These are phyloP conservation scores for Calcarius lapponicus DNA, from an alignment of 2,797 vertebrate genomes.

Conservation along the genomic window DNA sequence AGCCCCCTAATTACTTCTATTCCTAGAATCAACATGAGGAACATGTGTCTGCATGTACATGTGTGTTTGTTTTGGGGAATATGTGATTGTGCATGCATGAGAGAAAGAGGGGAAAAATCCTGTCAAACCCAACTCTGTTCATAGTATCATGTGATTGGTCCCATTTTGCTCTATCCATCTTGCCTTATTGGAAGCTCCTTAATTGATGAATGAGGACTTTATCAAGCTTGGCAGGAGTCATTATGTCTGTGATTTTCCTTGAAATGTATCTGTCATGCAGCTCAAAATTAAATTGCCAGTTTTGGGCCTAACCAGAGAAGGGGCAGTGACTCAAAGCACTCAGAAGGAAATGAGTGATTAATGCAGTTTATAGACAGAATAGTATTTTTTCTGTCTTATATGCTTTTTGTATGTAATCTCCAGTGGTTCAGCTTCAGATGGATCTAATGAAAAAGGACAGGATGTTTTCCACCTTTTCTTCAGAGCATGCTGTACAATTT, in stretches of 20 bases:
- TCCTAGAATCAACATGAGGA: not conserved
- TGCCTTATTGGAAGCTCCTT: conserved; percentile 81
- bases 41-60: rapidly evolving
- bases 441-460: conserved; percentile 88
- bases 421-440: conserved; percentile 78
- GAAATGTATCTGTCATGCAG: conserved; percentile 84
- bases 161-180: conserved; percentile 80
- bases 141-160: conserved; percentile 46
- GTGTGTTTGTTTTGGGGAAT: not conserved
- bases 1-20: not conserved
- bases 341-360: conserved; percentile 85
- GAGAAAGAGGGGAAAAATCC: not conserved
- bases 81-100: rapidly evolving
- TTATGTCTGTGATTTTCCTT: conserved; percentile 89
- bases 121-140: not conserved
- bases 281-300: conserved; percentile 80
- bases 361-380: conserved; percentile 84
- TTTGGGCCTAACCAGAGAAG: conserved; percentile 75
- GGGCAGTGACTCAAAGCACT: conserved; percentile 75
- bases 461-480: conserved; percentile 80
- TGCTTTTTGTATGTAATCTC: conserved; percentile 82
- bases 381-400: conserved; percentile 73
- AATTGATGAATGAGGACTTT: conserved; percentile 92
- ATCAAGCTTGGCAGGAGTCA: conserved; percentile 86
- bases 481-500: conserved; percentile 83